phyloP scores from a whole-genome alignment of 2,888 invertebrate genomes.

The Litoditis marina region DNA sequence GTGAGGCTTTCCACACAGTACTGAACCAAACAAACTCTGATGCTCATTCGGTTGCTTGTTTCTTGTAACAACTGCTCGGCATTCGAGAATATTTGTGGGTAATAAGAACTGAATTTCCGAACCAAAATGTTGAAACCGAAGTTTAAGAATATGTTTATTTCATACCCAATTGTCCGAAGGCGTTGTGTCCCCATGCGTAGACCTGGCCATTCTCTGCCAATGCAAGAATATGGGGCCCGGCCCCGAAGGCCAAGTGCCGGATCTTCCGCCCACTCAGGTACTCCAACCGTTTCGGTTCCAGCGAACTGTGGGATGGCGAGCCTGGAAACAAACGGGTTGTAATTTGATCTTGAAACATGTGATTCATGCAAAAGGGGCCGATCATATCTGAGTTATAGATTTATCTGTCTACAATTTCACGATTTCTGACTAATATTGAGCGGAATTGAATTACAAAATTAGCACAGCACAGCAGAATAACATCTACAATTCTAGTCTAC shows the following conservation, averaged over 20 bases:
- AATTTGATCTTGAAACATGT: not conserved
- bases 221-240: constrained; percentile 69
- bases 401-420: no score
- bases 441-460: no score
- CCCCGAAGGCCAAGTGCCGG: constrained; percentile 14
- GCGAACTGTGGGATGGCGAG: constrained; percentile 2
- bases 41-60: not conserved
- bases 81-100: no score
- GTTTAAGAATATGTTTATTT: not conserved
- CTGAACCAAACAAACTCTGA: not conserved
- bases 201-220: constrained; percentile 68
- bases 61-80: not conserved
- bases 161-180: constrained; percentile 67
- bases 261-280: constrained; percentile 15
- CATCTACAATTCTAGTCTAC: no score
- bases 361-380: not conserved
- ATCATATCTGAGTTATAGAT: no score
- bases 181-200: constrained; percentile 70
- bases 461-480: no score
- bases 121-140: no score
- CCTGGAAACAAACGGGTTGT: constrained; percentile 5
- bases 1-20: no score
- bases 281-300: constrained; percentile 13
- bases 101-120: no score
- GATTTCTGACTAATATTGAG: no score